A percentile compares a stretch with the other conserved stretches of the same genome.
phyloP scores from a whole-genome alignment of 2,113 vertebrate genomes.

The Odontesthes bonariensis region DNA sequence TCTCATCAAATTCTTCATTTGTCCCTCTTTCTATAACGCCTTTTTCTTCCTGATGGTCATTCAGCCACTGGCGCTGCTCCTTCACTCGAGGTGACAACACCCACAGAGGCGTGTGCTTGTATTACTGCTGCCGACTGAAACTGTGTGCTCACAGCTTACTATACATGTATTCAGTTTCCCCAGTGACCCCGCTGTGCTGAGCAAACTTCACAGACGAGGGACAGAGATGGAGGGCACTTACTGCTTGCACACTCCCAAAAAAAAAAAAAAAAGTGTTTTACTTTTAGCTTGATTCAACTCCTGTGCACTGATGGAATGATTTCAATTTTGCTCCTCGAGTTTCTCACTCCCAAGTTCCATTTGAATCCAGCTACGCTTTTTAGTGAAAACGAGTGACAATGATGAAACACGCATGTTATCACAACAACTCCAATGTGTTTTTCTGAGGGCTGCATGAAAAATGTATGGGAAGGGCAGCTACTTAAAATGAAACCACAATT shows the following conservation, averaged over 20 bases:
- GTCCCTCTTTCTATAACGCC: constrained; percentile 31
- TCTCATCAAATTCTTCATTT: constrained; percentile 36
- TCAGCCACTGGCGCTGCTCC: constrained; percentile 27
- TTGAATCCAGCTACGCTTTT: constrained; percentile 45
- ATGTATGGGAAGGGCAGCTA: constrained; percentile 46
- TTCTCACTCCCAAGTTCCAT: constrained; percentile 49
- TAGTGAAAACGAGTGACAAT: constrained; percentile 29
- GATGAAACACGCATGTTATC: constrained; percentile 59
- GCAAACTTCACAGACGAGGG: constrained; percentile 45
- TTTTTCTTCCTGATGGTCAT: constrained; percentile 30
- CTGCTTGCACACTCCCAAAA: constrained; percentile 30
- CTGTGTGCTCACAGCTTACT: constrained; percentile 28
- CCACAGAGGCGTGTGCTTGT: constrained; percentile 38
- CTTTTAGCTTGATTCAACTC: constrained; percentile 66
- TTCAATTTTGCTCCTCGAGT: constrained; percentile 55
- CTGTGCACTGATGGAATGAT: constrained; percentile 63
- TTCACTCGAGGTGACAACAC: constrained; percentile 51
- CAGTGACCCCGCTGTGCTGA: constrained; percentile 27
- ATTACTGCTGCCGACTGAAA: constrained; percentile 27
- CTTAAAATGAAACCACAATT: constrained; percentile 42
- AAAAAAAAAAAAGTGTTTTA: constrained; percentile 36
- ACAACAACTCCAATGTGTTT: constrained; percentile 40
- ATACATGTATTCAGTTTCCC: constrained; percentile 29
- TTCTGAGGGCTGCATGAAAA: constrained; percentile 44
- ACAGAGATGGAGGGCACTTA: constrained; percentile 53